Conservation (phyloP, 2,113 vertebrate species). For the Cryptomyrus ogoouensis region DNA sequence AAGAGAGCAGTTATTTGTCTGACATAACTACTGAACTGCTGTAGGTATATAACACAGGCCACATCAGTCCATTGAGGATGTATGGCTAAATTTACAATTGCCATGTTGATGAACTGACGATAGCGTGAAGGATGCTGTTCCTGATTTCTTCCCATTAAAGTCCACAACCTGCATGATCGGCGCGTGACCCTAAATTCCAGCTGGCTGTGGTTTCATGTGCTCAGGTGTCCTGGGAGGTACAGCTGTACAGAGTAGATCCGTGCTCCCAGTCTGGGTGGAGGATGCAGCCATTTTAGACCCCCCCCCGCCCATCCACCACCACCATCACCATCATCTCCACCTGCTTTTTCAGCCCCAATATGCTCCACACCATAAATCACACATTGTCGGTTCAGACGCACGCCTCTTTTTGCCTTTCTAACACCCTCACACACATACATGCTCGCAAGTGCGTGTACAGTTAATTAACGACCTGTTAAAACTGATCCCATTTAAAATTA, state of each 20-base stretch:
- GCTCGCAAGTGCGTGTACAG: neutral
- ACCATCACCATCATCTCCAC: neutral
- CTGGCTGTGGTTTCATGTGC: slow-evolving; percentile 1
- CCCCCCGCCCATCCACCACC: neutral
- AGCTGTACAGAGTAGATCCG: neutral
- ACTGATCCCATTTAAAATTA: no score
- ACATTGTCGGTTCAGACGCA: slow-evolving; percentile 16
- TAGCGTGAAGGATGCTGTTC: neutral
- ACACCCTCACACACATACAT: neutral
- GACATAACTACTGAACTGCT: neutral
- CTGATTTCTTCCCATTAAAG: slow-evolving; percentile 5
- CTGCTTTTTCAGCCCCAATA: slow-evolving; percentile 23
- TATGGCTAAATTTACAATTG: neutral
- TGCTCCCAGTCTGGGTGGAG: neutral
- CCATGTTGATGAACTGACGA: neutral
- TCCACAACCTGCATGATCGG: neutral
- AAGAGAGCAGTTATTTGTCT: neutral
- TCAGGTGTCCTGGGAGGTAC: neutral
- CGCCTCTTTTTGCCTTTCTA: neutral
- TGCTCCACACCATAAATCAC: slow-evolving; percentile 41
- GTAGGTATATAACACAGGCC: neutral
- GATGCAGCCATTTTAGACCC: neutral
- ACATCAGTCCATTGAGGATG: neutral
- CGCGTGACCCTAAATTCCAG: neutral
- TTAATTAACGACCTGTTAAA: slow-evolving; percentile 5